Conservation (phyloP, 1,140 invertebrate genomes). For the Leptinotarsa undecemlineata region DNA sequence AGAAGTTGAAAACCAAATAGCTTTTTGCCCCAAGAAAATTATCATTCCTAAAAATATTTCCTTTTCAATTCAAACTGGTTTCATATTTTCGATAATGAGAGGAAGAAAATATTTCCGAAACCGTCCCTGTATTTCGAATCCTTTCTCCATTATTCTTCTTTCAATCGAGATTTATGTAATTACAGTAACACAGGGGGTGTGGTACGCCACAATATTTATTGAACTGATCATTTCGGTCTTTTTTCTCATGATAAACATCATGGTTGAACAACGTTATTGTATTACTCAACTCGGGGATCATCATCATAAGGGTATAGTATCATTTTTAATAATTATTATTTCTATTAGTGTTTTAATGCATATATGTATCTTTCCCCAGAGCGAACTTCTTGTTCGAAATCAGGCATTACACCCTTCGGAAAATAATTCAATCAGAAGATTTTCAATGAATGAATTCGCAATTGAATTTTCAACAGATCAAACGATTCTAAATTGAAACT, state of each 20-base stretch:
- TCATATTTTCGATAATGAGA: too few relatives aligned
- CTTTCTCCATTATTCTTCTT: conserved; percentile 1
- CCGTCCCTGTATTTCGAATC: background rate
- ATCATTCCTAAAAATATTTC: too few relatives aligned
- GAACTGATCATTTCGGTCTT: background rate
- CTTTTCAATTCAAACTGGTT: too few relatives aligned
- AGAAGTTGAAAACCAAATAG: too few relatives aligned
- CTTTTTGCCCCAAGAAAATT: too few relatives aligned
- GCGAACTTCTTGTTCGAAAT: background rate
- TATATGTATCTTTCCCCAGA: background rate
- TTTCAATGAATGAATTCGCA: too few relatives aligned
- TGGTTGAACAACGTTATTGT: conserved; percentile 8
- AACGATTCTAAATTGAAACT: too few relatives aligned
- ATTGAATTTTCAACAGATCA: too few relatives aligned
- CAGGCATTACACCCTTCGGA: too few relatives aligned
- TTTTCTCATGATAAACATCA: background rate
- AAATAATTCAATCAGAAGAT: too few relatives aligned
- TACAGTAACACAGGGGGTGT: background rate
- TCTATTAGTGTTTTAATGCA: background rate
- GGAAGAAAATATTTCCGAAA: background rate
- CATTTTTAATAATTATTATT: background rate
- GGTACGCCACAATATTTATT: conserved; percentile 9
- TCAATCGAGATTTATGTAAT: conserved; percentile 1
- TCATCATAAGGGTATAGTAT: background rate
- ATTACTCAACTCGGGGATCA: background rate